These are phyloP conservation scores for Procambarus virginalis DNA, from an alignment of 1,140 invertebrate genomes.

Conservation along the genomic window DNA sequence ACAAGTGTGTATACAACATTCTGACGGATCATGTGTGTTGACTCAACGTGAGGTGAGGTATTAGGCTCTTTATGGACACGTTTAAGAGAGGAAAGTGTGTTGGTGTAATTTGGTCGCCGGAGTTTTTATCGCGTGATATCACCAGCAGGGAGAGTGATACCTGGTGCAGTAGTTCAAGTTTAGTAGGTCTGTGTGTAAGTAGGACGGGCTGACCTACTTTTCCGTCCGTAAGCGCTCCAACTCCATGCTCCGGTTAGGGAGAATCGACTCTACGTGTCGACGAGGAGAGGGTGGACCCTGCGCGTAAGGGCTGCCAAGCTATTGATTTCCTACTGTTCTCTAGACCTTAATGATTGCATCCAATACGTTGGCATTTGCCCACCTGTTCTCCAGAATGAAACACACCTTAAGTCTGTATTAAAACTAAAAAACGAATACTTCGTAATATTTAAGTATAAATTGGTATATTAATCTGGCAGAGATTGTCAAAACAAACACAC, in stretches of 20 bases:
- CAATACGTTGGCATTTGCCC: not conserved
- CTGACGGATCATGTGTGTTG: too few relatives aligned
- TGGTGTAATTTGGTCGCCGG: too few relatives aligned
- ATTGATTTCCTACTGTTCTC: constrained; percentile 45
- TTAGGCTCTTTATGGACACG: too few relatives aligned
- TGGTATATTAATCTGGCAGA: not conserved
- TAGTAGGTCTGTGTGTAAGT: constrained; percentile 63
- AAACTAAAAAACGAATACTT: too few relatives aligned
- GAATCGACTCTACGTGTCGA: constrained; percentile 24
- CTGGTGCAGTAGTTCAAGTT: constrained; percentile 50
- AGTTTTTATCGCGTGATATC: constrained; percentile 37
- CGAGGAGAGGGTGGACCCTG: constrained; percentile 22
- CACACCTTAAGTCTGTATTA: not conserved
- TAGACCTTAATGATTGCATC: constrained; percentile 38
- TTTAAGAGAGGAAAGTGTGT: too few relatives aligned
- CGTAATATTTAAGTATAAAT: too few relatives aligned
- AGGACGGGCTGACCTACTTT: constrained; percentile 47
- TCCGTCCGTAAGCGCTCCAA: not conserved
- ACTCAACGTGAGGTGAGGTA: too few relatives aligned
- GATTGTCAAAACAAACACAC: not conserved
- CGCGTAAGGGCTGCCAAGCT: constrained; percentile 47
- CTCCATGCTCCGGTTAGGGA: not conserved
- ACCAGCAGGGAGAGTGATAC: constrained; percentile 47
- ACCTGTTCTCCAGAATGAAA: not conserved
- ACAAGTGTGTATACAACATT: too few relatives aligned